phyloP scores from a whole-genome alignment of 2,888 invertebrate species.

The Scaptomyza cyrtandrae region DNA sequence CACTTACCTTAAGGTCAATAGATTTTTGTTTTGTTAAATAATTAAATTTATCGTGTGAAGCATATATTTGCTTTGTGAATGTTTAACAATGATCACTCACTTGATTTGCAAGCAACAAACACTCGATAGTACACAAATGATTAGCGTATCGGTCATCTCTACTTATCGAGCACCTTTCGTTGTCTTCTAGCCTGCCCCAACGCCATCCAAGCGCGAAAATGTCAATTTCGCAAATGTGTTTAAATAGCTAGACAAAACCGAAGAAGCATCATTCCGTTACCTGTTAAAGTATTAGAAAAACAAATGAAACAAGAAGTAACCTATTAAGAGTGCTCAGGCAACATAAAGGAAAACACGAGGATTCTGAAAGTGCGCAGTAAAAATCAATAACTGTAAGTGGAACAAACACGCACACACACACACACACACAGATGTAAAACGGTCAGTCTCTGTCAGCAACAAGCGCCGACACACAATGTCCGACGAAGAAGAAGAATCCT shows the following conservation, averaged over 20 bases:
- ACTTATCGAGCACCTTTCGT: conserved; percentile 41
- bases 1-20: no score
- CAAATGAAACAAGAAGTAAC: not conserved
- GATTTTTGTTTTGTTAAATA: no score
- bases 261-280: not conserved
- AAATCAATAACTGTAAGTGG: conserved; percentile 75
- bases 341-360: not conserved
- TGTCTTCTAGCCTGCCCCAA: conserved; percentile 23
- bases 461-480: conserved; percentile 82
- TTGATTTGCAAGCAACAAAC: not conserved
- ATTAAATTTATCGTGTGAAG: no score
- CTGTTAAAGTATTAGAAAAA: not conserved
- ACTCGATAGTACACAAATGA: not conserved
- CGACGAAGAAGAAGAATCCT: conserved; percentile 81
- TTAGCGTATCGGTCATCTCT: not conserved
- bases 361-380: conserved; percentile 70
- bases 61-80: not conserved
- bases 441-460: conserved; percentile 67
- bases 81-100: no score
- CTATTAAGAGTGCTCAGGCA: not conserved
- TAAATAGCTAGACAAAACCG: conserved; percentile 31
- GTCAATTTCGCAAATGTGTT: conserved; percentile 65
- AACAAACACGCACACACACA: conserved; percentile 42
- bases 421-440: conserved; percentile 64
- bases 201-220: conserved; percentile 64